Base-by-base conservation (phyloP, 2,888 invertebrate genomes). In the Labia minor region DNA sequence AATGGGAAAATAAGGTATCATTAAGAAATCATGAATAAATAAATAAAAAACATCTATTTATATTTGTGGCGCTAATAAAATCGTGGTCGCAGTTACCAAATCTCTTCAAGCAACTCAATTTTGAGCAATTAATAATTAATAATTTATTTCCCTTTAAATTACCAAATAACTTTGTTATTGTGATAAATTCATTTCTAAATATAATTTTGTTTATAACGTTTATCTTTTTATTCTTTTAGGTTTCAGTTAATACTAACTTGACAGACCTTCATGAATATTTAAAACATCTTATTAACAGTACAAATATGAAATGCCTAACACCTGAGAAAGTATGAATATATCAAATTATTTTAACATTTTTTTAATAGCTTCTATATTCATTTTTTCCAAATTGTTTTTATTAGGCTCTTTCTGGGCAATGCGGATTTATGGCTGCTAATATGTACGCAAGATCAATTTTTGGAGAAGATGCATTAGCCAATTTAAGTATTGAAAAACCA, bases 341-440 rank as follows among this genome's bases (percentile, higher is more conserved):
- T 26, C 4, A 4, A 6, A 18, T 3, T 10, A 26, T 26, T 26
- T 26, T 26, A 26, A 26, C 26, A 26, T 26, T 26, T 26, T 3
- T 8, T 26, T 6, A 26, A 26, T 6, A 8, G 26, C 26, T 6
- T 26, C 8, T 26, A 8, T 3, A 6, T 8, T 26, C 26, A 6
- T 26, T 26, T 26, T 26, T 26, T 3, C 26, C 8, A 26, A 26
- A 26, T 26, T 64, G 19, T 63, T 68, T 61, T 67, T 71, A 72
- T 1, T 77, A 88, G 86, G 95, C 95, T 0, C 80, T 98, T 67
- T 90, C 92, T 0, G 98, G 98, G 0, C 95, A 98, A 73, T 99
- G 99, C 79, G 98, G 98, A 4, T 99, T 99, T 80, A 94, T 99
- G 93, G 98, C 98, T 4, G 99, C 99, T 62, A 99, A 99, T 78